Base-by-base conservation (phyloP, 2,888 invertebrate genomes). In the Allolobophora icterica region DNA sequence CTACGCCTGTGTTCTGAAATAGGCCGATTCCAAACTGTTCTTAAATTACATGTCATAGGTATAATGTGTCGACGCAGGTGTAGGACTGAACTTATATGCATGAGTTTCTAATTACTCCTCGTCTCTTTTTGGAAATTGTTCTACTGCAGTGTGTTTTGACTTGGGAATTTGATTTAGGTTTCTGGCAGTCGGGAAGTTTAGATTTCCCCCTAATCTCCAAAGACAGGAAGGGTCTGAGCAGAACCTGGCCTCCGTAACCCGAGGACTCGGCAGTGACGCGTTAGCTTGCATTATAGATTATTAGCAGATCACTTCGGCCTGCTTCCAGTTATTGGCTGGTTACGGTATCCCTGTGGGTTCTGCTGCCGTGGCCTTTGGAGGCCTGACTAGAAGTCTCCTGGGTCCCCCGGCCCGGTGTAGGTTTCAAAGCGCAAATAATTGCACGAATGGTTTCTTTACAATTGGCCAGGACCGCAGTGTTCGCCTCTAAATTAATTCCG, bases 91-190 rank as follows among this genome's bases (percentile, higher is more conserved):
- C n/a, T 30, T 8, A 8, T 3, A 38, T n/a, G 71, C 71, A n/a
- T 71, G 71, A 30, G 71, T 71, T 71, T 71, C n/a, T 71, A n/a
- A n/a, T 71, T 71, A 71, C n/a, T 30, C n/a, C 71, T 4, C 30
- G 5, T n/a, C 13, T n/a, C n/a, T 71, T 13, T 71, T 8, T 4
- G 71, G 30, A 8, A 71, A 11, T n/a, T 71, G 8, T n/a, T n/a
- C 71, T 8, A 30, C 11, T 30, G 71, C 2, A 71, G 71, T 11
- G n/a, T 71, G 71, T 71, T 71, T 71, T 71, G 30, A 71, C 71
- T 71, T 71, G n/a, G 71, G 71, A 71, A 71, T 71, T n/a, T 71
- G 71, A n/a, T 71, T 71, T 71, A 71, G 71, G 71, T n/a, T 71
- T 71, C 71, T 11, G 11, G 71, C 71, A 6, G n/a, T n/a, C 71